Conservation (phyloP, 1,140 invertebrate genomes). For the Pissodes strobi region DNA sequence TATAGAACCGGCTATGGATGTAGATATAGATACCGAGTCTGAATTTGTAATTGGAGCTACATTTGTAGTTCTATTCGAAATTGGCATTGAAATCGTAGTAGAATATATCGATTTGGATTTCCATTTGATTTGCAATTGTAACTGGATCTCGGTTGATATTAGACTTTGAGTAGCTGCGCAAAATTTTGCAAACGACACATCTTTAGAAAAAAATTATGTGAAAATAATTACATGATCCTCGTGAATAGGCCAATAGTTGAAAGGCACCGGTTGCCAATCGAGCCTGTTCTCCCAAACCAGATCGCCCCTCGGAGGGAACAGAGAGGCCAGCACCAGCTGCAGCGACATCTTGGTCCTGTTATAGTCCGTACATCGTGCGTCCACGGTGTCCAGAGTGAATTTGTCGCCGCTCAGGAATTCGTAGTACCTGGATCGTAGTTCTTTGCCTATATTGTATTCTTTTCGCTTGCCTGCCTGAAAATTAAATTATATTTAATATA, state of each 20-base stretch:
- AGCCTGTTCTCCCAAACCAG: slow-evolving; percentile 74
- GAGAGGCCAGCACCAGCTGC: slow-evolving; percentile 76
- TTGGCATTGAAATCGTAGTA: too few relatives aligned
- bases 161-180: not conserved
- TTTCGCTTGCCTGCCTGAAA: slow-evolving; percentile 46
- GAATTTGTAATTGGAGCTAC: too few relatives aligned
- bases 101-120: too few relatives aligned
- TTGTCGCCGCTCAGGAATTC: slow-evolving; percentile 64
- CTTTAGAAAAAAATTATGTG: too few relatives aligned
- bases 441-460: slow-evolving; percentile 66
- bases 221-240: slow-evolving; percentile 28
- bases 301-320: slow-evolving; percentile 73
- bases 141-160: too few relatives aligned
- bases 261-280: slow-evolving; percentile 84
- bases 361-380: slow-evolving; percentile 50
- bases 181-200: not conserved
- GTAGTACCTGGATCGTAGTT: slow-evolving; percentile 64
- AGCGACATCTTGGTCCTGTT: slow-evolving; percentile 64
- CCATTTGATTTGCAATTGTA: too few relatives aligned
- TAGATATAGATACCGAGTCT: too few relatives aligned
- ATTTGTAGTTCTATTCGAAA: too few relatives aligned
- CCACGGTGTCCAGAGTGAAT: slow-evolving; percentile 54
- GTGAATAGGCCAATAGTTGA: slow-evolving; percentile 53
- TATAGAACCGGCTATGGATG: too few relatives aligned
- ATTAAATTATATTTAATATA: too few relatives aligned